Base-by-base conservation (phyloP, 2,797 vertebrate species). In the Schizopygopsis malacanthus region DNA sequence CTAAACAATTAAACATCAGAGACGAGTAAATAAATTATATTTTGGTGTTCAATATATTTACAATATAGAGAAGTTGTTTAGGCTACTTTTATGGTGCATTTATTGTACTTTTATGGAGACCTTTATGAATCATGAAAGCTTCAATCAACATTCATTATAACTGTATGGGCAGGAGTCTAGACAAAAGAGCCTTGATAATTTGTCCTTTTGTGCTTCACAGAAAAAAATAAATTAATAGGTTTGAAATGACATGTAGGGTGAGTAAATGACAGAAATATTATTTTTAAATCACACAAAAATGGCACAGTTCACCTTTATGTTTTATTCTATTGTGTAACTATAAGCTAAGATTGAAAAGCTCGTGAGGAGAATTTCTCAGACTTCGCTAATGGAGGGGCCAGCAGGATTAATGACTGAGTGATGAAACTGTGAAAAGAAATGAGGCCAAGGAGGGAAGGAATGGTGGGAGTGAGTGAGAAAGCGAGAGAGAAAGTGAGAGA, bases 381-480 rank as follows among this genome's bases (percentile, higher is more conserved):
- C 16, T 56, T 59, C 15, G 2, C 59, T 77, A 79, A 79, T 28
- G 41, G 82, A 78, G 25, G n/a, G 54, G n/a, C 15, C 39, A 70
- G 37, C 37, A 78, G 63, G 59, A 77, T 61, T 50, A 82, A 65
- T 37, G 25, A 76, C 70, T 7, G 41, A 81, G 65, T 37, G 28
- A 81, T 45, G 65, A 54, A 59, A 83, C 59, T 12, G 69, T 37
- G 75, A 83, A 78, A 28, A 41, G 16, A 75, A 82, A 59, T 22
- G 54, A 87, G 65, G 67, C 54, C 20, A 39, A 72, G 63, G 33
- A 69, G 20, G 45, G 37, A 56, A 33, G n/a, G 8, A 39, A 81
- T 47, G 50, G 79, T 71, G 82, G 56, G 56, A 85, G 71, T 79
- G 52, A n/a, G 85, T 52, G 83, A 75, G 83, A 85, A 67, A 43